Conservation (phyloP, 1,140 invertebrate species). For the Lordiphosa collinella region DNA sequence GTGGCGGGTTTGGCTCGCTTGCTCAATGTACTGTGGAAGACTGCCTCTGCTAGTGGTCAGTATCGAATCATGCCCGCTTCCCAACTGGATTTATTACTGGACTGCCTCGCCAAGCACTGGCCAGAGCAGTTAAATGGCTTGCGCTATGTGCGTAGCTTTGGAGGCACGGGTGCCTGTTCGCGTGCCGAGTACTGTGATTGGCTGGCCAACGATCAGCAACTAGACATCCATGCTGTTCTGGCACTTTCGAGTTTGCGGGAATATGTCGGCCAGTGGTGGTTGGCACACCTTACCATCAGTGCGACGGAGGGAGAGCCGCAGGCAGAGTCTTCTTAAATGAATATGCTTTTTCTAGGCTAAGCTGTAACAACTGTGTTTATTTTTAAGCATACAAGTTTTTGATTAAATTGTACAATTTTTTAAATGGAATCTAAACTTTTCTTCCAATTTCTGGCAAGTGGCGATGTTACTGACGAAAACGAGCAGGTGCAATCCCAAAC, state of each 20-base stretch:
- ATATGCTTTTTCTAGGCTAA: constrained; percentile 15
- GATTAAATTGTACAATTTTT: constrained; percentile 16
- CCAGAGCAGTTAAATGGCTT: constrained; percentile 39
- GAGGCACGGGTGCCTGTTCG: constrained; percentile 44
- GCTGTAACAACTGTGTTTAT: constrained; percentile 19
- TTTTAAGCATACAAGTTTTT: constrained; percentile 9
- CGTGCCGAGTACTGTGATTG: constrained; percentile 48
- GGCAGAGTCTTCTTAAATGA: neutral
- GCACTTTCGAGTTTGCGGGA: constrained; percentile 60
- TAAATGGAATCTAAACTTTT: neutral
- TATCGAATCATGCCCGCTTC: constrained; percentile 27
- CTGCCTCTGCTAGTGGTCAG: constrained; percentile 20
- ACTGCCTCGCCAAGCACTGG: constrained; percentile 55
- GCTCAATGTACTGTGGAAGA: constrained; percentile 70
- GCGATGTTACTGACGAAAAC: too few relatives aligned
- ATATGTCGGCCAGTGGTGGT: constrained; percentile 61
- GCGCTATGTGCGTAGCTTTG: constrained; percentile 48
- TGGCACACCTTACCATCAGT: constrained; percentile 4
- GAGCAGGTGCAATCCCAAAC: too few relatives aligned
- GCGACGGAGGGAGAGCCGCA: neutral
- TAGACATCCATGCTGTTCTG: constrained; percentile 41
- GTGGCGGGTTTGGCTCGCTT: constrained; percentile 45
- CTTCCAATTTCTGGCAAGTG: too few relatives aligned
- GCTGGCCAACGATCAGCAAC: constrained; percentile 39
- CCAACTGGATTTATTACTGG: constrained; percentile 53